Evolutionary conservation across 2,797 vertebrate genomes (phyloP), one percentile per base, ranked within the genome.

Genomic region (Urosaurus nigricauda): DNA sequence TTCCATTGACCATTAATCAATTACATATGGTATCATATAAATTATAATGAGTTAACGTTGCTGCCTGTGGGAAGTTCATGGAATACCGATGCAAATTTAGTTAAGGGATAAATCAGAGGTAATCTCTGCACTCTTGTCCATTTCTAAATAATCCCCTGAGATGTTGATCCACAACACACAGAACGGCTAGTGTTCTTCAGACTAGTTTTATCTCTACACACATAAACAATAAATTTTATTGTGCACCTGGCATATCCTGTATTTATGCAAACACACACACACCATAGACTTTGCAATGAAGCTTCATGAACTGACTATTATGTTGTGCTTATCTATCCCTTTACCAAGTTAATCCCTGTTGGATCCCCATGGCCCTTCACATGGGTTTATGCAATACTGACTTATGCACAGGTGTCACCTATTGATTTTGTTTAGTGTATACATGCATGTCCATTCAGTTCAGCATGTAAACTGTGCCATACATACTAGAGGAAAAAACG

Each of bases 201-300:
- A 75, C 43, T 68, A 56, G 0, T 63, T 68, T 87, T 56, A 68
- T 43, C 29, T 58, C 58, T n/a, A 29, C 26, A 63, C 43, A 6
- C 70, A 85, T 56, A 83, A 24, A 47, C 74, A 88, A 73, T 83
- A n/a, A 14, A 53, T 85, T 91, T 86, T 88, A 32, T 47, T 88
- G 65, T n/a, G 11, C 58, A 83, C 75, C 40, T 82, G 29, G 13
- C 68, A 29, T 47, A 7, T 1, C 63, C 73, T 68, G 32, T 79
- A 14, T 83, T 79, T 83, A 71, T 63, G 35, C 58, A 74, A 83
- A 83, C 14, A 88, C 32, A 51, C 74, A 29, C 32, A n/a, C 6
- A 68, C 21, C 24, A 37, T 21, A 51, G 43, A 83, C 1, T 13
- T 79, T 65, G 29, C 11, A 71, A 73, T 40, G 35, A 19, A 53